phyloP scores from a whole-genome alignment of 2,888 invertebrate genomes.

The Morinoia aosen region DNA sequence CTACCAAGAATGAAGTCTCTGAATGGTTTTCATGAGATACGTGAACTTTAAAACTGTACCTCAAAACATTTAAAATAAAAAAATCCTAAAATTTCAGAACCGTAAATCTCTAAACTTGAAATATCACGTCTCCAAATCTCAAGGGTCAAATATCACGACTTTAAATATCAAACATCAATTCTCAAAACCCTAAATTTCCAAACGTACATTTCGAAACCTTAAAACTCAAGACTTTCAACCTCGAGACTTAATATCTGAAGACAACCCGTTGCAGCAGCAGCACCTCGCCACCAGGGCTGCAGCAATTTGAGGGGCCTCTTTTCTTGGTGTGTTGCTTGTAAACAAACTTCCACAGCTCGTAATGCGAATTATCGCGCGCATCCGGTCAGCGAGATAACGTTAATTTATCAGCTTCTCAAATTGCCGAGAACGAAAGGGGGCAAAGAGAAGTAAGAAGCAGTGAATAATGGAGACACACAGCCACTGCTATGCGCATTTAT shows the following conservation, averaged over 20 bases:
- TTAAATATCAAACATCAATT: too few relatives aligned
- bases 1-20: too few relatives aligned
- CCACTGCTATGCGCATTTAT: not conserved
- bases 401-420: not conserved
- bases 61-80: too few relatives aligned
- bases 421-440: not conserved
- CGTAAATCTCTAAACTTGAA: too few relatives aligned
- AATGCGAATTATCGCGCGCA: not conserved
- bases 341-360: not conserved
- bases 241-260: not conserved
- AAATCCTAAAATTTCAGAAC: too few relatives aligned
- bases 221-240: too few relatives aligned
- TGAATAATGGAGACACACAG: not conserved
- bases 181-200: too few relatives aligned
- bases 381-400: not conserved
- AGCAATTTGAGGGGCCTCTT: not conserved
- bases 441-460: not conserved
- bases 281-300: not conserved
- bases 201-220: too few relatives aligned
- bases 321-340: not conserved
- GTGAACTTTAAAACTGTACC: too few relatives aligned
- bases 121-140: too few relatives aligned
- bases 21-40: too few relatives aligned
- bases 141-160: too few relatives aligned
- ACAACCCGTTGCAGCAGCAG: not conserved